phyloP scores from a whole-genome alignment of 2,888 invertebrate species.

The Anodontia alba region DNA sequence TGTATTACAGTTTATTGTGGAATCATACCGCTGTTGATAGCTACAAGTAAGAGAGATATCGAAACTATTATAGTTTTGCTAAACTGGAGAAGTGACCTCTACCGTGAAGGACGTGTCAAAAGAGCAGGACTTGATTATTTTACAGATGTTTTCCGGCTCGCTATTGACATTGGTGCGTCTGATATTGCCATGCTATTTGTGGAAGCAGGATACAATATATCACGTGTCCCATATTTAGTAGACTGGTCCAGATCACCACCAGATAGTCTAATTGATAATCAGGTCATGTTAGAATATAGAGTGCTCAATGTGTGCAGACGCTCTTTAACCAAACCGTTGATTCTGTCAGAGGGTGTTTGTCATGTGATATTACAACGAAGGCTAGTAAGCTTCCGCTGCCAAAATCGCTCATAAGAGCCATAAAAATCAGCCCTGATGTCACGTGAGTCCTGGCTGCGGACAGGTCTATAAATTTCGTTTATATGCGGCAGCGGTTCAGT shows the following conservation, averaged over 20 bases:
- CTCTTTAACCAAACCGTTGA: slow-evolving; percentile 36
- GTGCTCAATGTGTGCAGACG: slow-evolving; percentile 42
- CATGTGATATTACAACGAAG: slow-evolving; percentile 26
- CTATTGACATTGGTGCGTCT: slow-evolving; percentile 68
- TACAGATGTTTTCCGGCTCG: slow-evolving; percentile 71
- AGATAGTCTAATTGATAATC: slow-evolving; percentile 39
- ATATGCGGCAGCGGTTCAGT: too few relatives aligned
- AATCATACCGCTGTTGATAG: slow-evolving; percentile 70
- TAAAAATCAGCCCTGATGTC: not conserved
- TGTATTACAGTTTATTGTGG: slow-evolving; percentile 69
- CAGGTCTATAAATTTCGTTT: too few relatives aligned
- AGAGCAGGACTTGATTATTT: slow-evolving; percentile 63
- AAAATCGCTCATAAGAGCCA: slow-evolving; percentile 38
- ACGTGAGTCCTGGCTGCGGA: too few relatives aligned
- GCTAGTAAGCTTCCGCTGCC: slow-evolving; percentile 49
- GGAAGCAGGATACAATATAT: slow-evolving; percentile 65
- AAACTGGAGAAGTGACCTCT: slow-evolving; percentile 65
- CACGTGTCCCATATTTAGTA: slow-evolving; percentile 53
- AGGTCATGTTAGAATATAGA: slow-evolving; percentile 49
- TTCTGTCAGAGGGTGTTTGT: slow-evolving; percentile 19
- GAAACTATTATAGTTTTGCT: slow-evolving; percentile 64
- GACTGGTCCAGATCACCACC: slow-evolving; percentile 58
- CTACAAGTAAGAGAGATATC: slow-evolving; percentile 63
- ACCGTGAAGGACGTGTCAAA: slow-evolving; percentile 65
- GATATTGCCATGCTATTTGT: slow-evolving; percentile 64